These are phyloP conservation scores for Pampus argenteus DNA, from an alignment of 2,797 vertebrate genomes.

Conservation along the genomic window DNA sequence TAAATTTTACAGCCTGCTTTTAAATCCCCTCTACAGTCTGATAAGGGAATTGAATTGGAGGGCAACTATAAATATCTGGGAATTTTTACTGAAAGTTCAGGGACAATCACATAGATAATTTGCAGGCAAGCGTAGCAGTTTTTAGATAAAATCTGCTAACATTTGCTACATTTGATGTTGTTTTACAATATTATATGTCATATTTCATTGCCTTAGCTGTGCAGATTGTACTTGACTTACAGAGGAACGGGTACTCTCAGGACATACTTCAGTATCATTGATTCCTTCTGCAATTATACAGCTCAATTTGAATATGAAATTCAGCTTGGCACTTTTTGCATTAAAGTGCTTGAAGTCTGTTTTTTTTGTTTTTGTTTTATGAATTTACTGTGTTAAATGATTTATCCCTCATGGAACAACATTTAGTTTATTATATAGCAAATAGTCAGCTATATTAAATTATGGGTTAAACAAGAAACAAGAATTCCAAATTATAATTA, in stretches of 20 bases:
- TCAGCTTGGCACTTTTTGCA: slow-evolving; percentile 36
- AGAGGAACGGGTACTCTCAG: slow-evolving; percentile 44
- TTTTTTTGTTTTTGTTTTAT: slow-evolving; percentile 9
- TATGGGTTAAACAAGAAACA: too few species aligned
- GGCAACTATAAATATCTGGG: slow-evolving; percentile 52
- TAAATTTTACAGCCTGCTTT: slow-evolving; percentile 45
- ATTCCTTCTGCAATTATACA: slow-evolving; percentile 40
- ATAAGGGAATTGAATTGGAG: slow-evolving; percentile 54
- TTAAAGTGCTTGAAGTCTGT: neutral
- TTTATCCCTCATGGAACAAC: neutral
- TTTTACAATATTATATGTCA: too few species aligned
- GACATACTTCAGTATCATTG: slow-evolving; percentile 37
- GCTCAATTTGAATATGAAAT: slow-evolving; percentile 56
- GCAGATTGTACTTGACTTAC: slow-evolving; percentile 13
- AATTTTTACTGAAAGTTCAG: slow-evolving; percentile 48
- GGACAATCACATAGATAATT: slow-evolving; percentile 40
- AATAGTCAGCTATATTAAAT: too few species aligned
- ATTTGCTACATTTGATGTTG: slow-evolving; percentile 32
- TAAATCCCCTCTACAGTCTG: slow-evolving; percentile 40
- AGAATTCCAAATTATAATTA: slow-evolving; percentile 7
- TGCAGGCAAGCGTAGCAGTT: slow-evolving; percentile 2
- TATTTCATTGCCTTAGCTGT: slow-evolving; percentile 20
- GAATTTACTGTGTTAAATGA: neutral
- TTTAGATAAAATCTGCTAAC: slow-evolving; percentile 35
- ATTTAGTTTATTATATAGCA: neutral